Evolutionary conservation across 2,113 vertebrate species (phyloP).

Genomic region (Pollimyrus isidori): DNA sequence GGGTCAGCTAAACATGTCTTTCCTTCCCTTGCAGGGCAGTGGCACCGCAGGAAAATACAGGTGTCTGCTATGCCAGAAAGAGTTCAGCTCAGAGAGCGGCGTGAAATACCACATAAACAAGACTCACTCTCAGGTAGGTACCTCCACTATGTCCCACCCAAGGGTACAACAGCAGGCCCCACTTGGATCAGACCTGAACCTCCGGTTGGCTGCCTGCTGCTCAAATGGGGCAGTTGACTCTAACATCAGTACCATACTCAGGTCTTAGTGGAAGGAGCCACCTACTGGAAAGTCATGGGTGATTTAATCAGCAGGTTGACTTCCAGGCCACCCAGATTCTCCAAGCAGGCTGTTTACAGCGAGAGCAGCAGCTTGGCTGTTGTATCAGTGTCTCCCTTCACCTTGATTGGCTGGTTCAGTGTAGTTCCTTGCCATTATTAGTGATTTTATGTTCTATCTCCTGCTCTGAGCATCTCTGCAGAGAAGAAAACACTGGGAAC

Average conservation of each 20-base stretch:
- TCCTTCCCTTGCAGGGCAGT: conserved; percentile 67
- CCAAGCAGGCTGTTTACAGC: background rate
- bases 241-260: background rate
- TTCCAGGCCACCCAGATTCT: background rate
- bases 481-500: background rate
- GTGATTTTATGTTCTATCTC: background rate
- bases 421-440: background rate
- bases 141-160: background rate
- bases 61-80: conserved; percentile 92
- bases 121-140: conserved; percentile 86
- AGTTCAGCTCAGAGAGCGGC: conserved; percentile 93
- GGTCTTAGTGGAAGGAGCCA: background rate
- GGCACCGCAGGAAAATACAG: conserved; percentile 85
- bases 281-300: background rate
- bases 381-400: background rate
- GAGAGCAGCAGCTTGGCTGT: background rate
- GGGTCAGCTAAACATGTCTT: conserved; percentile 13
- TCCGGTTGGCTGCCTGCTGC: background rate
- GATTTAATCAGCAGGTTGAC: background rate
- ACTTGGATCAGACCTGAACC: background rate
- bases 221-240: background rate
- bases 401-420: background rate
- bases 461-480: background rate
- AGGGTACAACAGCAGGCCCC: background rate
- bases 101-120: conserved; percentile 98